A percentile compares a stretch with the other conserved stretches of the same genome.
phyloP scores from a whole-genome alignment of 2,888 invertebrate species.

The Diabrotica balteata region DNA sequence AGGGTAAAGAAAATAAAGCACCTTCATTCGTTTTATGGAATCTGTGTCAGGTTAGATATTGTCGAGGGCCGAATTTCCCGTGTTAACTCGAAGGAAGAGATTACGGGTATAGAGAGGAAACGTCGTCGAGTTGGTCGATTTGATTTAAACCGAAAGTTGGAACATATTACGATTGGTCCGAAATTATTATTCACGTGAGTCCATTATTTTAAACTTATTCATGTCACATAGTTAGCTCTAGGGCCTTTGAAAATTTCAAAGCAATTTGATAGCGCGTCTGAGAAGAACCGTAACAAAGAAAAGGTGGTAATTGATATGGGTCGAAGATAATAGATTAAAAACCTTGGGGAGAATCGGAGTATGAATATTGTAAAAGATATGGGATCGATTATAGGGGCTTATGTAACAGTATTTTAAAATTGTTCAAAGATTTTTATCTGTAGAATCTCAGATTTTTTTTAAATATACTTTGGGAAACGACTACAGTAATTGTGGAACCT shows the following conservation, averaged over 20 bases:
- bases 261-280: slow-evolving; percentile 6
- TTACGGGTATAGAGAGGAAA: slow-evolving; percentile 10
- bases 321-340: slow-evolving; percentile 5
- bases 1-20: too few relatives aligned
- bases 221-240: slow-evolving; percentile 11
- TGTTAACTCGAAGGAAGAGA: background rate
- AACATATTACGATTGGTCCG: slow-evolving; percentile 3
- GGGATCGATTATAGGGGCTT: too few relatives aligned
- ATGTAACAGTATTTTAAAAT: too few relatives aligned
- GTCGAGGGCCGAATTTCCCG: too few relatives aligned
- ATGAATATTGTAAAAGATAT: too few relatives aligned
- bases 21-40: background rate
- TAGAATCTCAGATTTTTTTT: too few relatives aligned
- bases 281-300: slow-evolving; percentile 13
- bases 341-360: background rate
- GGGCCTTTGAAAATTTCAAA: slow-evolving; percentile 15
- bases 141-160: slow-evolving; percentile 11
- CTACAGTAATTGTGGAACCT: too few relatives aligned
- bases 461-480: too few relatives aligned
- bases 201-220: slow-evolving; percentile 25
- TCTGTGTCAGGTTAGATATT: background rate
- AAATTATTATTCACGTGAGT: slow-evolving; percentile 10
- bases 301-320: slow-evolving; percentile 20
- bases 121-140: slow-evolving; percentile 6
- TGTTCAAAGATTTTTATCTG: too few relatives aligned